Evolutionary conservation across 92 coral and sea anemone species (phyloP), one percentile per base, ranked within the genome.

Genomic region (Diadumene lineata): DNA sequence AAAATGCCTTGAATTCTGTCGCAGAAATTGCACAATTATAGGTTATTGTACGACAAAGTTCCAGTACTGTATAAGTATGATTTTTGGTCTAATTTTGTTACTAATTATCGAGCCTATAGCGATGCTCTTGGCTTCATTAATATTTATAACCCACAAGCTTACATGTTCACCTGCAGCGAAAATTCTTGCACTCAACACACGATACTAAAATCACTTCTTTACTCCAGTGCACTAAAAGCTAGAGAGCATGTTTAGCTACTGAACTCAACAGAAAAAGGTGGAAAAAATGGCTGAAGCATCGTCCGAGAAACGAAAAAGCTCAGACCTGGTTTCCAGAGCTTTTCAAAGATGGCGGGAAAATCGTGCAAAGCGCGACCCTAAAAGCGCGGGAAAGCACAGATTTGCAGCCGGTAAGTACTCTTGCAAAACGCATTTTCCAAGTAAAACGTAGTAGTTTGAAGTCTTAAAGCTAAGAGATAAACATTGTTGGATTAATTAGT

Each of bases 311-410:
- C 2, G 29, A 58, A 58, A 23, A 23, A 6, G 19, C 18, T 7
- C 4, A 0, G 26, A 28, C 26, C 4, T 77, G 50, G 87, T 83
- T 29, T 43, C 70, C 64, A 68, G 56, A 33, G 79, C 90, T 8
- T 50, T 87, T n/a, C 74, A 86, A 44, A 72, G 68, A 76, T 90
- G 96, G 96, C 70, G 82, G 73, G 79, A 65, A 73, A 81, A 62
- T 19, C 68, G 74, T 44, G 78, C 71, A 18, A 79, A 89, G 22
- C 77, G 96, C n/a, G 86, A 78, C 24, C 83, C 82, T 1, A 90
- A 87, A 66, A 82, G 96, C 72, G 92, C 96, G 66, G 92, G 81
- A 60, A 90, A 87, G 77, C 92, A 90, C 71, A 87, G 85, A 71
- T 90, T 90, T 84, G 96, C 90, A 25, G 79, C 81, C 67, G 90